Conservation (phyloP, 1,140 invertebrate genomes). For the Zaprionus davidi region DNA sequence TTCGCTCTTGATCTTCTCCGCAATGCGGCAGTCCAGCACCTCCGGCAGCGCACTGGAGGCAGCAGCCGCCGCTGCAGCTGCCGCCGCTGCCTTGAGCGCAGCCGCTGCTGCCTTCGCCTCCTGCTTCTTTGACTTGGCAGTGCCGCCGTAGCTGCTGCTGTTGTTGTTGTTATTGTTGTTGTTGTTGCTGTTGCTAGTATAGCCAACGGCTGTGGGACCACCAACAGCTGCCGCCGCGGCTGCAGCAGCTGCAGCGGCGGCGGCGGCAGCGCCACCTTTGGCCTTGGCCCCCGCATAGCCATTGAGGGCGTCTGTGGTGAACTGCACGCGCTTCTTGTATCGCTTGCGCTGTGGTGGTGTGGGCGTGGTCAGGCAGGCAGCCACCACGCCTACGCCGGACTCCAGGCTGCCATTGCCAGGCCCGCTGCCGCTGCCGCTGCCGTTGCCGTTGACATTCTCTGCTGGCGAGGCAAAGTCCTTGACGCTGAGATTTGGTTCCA, state of each 20-base stretch:
- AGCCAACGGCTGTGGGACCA: constrained; percentile 31
- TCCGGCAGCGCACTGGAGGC: constrained; percentile 70
- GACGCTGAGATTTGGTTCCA: constrained; percentile 81
- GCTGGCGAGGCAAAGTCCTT: constrained; percentile 73
- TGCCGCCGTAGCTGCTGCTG: neutral
- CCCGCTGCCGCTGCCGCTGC: neutral
- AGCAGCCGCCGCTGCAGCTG: constrained; percentile 53
- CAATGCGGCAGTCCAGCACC: constrained; percentile 82
- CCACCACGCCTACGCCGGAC: constrained; percentile 15
- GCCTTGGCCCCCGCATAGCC: constrained; percentile 60
- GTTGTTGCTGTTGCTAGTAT: neutral
- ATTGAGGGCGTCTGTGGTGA: constrained; percentile 75
- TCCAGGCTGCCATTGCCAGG: constrained; percentile 35
- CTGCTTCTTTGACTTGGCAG: constrained; percentile 66
- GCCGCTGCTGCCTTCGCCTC: constrained; percentile 70
- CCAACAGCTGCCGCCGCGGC: constrained; percentile 14
- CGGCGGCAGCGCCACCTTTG: constrained; percentile 26
- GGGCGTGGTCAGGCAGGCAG: constrained; percentile 45
- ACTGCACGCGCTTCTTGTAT: constrained; percentile 81
- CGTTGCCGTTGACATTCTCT: constrained; percentile 58
- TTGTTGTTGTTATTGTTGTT: constrained; percentile 11
- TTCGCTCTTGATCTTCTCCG: constrained; percentile 84
- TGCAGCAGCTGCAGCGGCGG: neutral
- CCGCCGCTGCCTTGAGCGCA: constrained; percentile 56
- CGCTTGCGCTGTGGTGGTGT: constrained; percentile 76